phyloP scores from a whole-genome alignment of 23 tunicate genomes.

The Clavelina lepadiformis region DNA sequence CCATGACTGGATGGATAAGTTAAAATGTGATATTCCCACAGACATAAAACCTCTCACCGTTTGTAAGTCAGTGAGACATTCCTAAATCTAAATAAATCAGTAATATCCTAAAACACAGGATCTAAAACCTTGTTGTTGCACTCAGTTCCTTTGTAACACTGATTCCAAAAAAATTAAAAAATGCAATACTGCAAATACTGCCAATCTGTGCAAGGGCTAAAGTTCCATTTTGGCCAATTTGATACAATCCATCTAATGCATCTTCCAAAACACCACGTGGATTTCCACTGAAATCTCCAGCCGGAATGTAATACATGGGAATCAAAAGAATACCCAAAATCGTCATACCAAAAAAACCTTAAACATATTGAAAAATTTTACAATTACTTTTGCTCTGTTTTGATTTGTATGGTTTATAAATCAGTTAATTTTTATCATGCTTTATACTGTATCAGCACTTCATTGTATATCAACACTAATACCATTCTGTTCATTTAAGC shows the following conservation, averaged over 20 bases:
- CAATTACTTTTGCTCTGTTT: not conserved
- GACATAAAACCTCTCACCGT: too few relatives aligned
- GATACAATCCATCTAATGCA: conserved; percentile 93
- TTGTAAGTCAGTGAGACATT: too few relatives aligned
- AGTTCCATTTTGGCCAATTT: conserved; percentile 75
- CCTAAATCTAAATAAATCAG: not conserved
- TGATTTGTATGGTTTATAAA: not conserved
- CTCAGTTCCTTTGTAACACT: conserved; percentile 93
- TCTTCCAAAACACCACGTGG: conserved; percentile 88
- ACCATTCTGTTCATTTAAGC: not conserved
- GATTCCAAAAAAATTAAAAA: conserved; percentile 96
- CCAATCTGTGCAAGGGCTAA: conserved; percentile 81
- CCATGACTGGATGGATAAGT: too few relatives aligned
- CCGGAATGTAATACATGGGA: conserved; percentile 89
- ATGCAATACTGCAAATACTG: conserved; percentile 90
- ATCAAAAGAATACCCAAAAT: conserved; percentile 76
- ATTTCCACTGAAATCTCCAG: conserved; percentile 52
- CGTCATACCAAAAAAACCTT: conserved; percentile 95
- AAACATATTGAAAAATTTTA: conserved; percentile 3
- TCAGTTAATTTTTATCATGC: not conserved
- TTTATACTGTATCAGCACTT: not conserved
- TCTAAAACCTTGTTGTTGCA: conserved; percentile 88
- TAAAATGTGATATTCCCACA: too few relatives aligned
- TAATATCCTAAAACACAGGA: not conserved
- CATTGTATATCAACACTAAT: not conserved